A percentile compares a stretch with the other conserved stretches of the same genome.
Evolutionary conservation across 2,888 invertebrate genomes (phyloP).

Genomic region (Tanytarsus gracilentus): DNA sequence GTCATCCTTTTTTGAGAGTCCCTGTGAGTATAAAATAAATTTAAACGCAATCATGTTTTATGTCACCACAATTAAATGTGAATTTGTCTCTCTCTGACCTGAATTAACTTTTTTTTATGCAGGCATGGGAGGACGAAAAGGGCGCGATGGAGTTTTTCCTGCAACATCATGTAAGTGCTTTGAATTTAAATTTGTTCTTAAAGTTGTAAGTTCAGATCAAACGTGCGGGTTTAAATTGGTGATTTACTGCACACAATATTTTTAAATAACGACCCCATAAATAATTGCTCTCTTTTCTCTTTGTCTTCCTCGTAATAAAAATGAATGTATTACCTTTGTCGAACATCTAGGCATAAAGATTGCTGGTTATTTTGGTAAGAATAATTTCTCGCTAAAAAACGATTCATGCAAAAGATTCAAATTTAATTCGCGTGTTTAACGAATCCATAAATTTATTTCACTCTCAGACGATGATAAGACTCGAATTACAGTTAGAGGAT

Average conservation of each 20-base stretch:
- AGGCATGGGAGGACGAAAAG: conserved; percentile 80
- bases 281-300: too few species aligned
- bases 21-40: conserved; percentile 49
- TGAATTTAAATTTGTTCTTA: too few species aligned
- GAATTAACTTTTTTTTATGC: background rate
- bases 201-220: too few species aligned
- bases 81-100: background rate
- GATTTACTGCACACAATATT: too few species aligned
- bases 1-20: conserved; percentile 70
- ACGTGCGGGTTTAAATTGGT: too few species aligned
- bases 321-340: too few species aligned
- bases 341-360: conserved; percentile 68
- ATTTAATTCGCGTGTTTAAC: background rate
- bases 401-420: background rate
- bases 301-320: too few species aligned
- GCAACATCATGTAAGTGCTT: conserved; percentile 71
- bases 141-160: conserved; percentile 86
- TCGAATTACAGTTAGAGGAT: conserved; percentile 79
- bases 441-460: conserved; percentile 29
- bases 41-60: background rate
- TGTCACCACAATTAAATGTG: background rate
- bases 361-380: conserved; percentile 77
- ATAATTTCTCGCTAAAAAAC: background rate
- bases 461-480: conserved; percentile 66
- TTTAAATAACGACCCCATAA: too few species aligned